Conservation (phyloP, 2,797 vertebrate species). For the Botia almorhae region DNA sequence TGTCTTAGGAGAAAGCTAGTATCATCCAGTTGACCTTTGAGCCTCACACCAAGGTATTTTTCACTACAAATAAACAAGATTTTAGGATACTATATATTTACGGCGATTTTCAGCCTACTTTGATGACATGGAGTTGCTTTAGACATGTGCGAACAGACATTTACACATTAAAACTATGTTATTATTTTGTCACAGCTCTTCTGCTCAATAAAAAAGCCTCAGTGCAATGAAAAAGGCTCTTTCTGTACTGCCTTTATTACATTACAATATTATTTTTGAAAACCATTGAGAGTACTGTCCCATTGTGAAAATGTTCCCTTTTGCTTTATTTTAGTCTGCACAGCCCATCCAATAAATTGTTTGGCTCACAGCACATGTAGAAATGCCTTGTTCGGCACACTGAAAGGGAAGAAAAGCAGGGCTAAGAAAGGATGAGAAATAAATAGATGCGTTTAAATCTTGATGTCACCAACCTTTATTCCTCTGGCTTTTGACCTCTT, state of each 20-base stretch:
- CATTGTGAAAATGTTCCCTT: slow-evolving; percentile 30
- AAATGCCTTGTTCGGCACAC: slow-evolving; percentile 36
- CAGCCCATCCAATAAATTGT: slow-evolving; percentile 42
- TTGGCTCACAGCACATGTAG: slow-evolving; percentile 43
- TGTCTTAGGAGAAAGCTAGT: no score
- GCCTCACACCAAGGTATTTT: not conserved
- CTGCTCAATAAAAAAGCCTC: not conserved
- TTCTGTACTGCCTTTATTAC: not conserved
- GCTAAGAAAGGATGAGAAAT: slow-evolving; percentile 39
- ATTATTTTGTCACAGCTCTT: not conserved
- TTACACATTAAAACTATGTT: not conserved
- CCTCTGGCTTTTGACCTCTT: slow-evolving; percentile 60
- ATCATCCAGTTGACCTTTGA: not conserved
- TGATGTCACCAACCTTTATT: slow-evolving; percentile 52
- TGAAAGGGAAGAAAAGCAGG: slow-evolving; percentile 25
- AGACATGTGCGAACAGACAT: not conserved
- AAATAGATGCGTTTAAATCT: slow-evolving; percentile 25
- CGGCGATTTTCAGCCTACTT: not conserved
- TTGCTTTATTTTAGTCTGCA: slow-evolving; percentile 39
- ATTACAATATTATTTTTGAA: slow-evolving; percentile 48
- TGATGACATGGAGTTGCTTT: not conserved
- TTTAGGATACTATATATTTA: no score
- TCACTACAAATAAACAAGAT: no score
- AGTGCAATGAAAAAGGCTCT: not conserved
- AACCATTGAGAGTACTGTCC: slow-evolving; percentile 27